Conservation (phyloP, 2,888 invertebrate species). For the Ichneumoninae sp. region DNA sequence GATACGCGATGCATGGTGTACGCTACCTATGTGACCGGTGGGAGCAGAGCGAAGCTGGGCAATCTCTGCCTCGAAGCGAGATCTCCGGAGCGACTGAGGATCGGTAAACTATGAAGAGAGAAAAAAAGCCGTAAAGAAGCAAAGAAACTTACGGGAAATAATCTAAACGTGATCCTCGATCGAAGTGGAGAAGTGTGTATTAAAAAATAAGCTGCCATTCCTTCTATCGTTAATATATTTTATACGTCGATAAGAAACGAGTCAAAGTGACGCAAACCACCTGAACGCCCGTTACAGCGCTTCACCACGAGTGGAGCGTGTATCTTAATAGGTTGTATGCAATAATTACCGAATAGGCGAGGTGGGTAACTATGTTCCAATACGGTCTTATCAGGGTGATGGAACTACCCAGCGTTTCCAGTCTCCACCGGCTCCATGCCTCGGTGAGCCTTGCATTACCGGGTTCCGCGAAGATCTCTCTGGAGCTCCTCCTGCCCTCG, state of each 20-base stretch:
- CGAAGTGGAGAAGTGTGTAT: constrained; percentile 33
- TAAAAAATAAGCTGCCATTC: constrained; percentile 26
- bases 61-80: constrained; percentile 42
- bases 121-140: not conserved
- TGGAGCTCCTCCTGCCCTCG: constrained; percentile 28
- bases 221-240: constrained; percentile 12
- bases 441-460: constrained; percentile 31
- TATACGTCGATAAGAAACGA: constrained; percentile 44
- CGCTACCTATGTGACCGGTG: constrained; percentile 36
- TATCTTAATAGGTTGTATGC: constrained; percentile 69
- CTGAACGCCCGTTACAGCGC: constrained; percentile 46
- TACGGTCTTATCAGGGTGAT: constrained; percentile 52
- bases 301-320: constrained; percentile 27
- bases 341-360: constrained; percentile 65
- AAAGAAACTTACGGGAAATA: not conserved
- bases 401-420: constrained; percentile 41
- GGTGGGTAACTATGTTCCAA: constrained; percentile 29
- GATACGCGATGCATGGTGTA: constrained; percentile 23
- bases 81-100: constrained; percentile 18
- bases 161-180: not conserved
- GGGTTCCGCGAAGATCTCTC: constrained; percentile 38
- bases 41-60: constrained; percentile 15
- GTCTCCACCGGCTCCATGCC: constrained; percentile 29
- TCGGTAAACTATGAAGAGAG: constrained; percentile 3
- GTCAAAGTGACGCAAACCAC: constrained; percentile 45